These are phyloP conservation scores for Ceratina japonica DNA, from an alignment of 1,140 invertebrate genomes.

Conservation along the genomic window DNA sequence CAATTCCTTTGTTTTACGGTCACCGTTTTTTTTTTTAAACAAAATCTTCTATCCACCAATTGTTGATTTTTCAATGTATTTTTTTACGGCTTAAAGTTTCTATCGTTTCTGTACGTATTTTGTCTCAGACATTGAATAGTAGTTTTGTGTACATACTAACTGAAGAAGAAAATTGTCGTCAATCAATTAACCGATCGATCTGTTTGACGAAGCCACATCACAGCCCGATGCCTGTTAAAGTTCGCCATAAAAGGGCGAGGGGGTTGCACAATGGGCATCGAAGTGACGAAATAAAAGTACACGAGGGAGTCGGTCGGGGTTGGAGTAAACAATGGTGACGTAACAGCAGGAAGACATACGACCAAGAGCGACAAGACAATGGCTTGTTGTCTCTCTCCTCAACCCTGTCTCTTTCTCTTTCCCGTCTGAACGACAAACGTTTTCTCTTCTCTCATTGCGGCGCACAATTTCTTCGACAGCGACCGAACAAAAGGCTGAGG, in stretches of 20 bases:
- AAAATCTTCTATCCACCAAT: no score
- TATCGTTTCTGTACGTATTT: no score
- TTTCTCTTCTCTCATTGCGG: slow-evolving; percentile 55
- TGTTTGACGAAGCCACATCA: background rate
- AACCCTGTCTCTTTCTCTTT: slow-evolving; percentile 34
- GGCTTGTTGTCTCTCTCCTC: slow-evolving; percentile 57
- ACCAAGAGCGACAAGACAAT: slow-evolving; percentile 68
- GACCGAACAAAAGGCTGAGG: slow-evolving; percentile 54
- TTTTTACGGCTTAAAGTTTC: no score
- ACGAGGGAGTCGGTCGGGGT: slow-evolving; percentile 36
- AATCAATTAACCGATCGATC: background rate
- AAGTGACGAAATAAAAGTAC: slow-evolving; percentile 61
- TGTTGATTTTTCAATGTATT: no score
- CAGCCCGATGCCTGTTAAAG: slow-evolving; percentile 5
- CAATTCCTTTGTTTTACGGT: background rate
- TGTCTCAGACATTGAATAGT: no score
- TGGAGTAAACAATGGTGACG: slow-evolving; percentile 71
- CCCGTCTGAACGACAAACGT: slow-evolving; percentile 12
- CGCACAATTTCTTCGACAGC: slow-evolving; percentile 50
- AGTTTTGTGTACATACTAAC: no score
- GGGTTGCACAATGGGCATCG: slow-evolving; percentile 50
- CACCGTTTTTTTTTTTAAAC: no score
- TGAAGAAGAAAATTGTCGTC: background rate
- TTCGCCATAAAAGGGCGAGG: slow-evolving; percentile 35
- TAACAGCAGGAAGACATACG: slow-evolving; percentile 67